Base-by-base conservation (phyloP, 2,113 vertebrate genomes). In the Dinomys branickii region DNA sequence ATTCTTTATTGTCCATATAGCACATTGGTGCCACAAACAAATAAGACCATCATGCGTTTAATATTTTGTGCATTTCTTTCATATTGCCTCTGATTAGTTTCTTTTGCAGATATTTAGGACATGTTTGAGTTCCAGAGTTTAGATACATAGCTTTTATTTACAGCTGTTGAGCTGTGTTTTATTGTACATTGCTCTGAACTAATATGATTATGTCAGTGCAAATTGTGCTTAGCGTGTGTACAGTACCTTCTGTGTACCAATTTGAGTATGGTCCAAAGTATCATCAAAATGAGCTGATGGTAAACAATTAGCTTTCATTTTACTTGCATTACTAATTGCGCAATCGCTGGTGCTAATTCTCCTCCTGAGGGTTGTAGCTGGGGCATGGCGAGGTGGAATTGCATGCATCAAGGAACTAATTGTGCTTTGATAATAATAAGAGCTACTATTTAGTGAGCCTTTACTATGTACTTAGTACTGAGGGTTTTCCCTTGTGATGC, bases 271-370 rank as follows among this genome's bases (percentile, higher is more conserved):
- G 90, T 94, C 95, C 97, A 87, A 78, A 94, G 90, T 67, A 65
- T 78, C 90, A 44, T 86, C 89, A 77, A 90, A 94, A 90, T 1
- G 1, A 94, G 93, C 88, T 56, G 52, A 94, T 92, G 61, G 90
- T 88, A 89, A 90, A 92, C 95, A 95, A 59, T 96, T 94, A 95
- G 94, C 93, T 95, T 87, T 95, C 88, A 75, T 94, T 97, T 96
- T 96, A 88, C 73, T 88, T 82, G 92, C 92, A 91, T 97, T 94
- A 35, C 91, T 95, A 92, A 96, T 93, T 93, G 84, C 85, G 41
- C 81, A 20, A 71, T 96, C 95, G 89, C 88, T 91, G 94, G 26
- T 77, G 91, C 67, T 88, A 73, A 94, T 93, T 82, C 56, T 90
- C 54, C 91, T 94, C 94, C n/a, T 30, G 80, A 90, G 90, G 84